A percentile compares a stretch with the other conserved stretches of the same genome.
These are phyloP conservation scores for Aphidius ervi DNA, from an alignment of 1,140 invertebrate species.

Conservation along the genomic window DNA sequence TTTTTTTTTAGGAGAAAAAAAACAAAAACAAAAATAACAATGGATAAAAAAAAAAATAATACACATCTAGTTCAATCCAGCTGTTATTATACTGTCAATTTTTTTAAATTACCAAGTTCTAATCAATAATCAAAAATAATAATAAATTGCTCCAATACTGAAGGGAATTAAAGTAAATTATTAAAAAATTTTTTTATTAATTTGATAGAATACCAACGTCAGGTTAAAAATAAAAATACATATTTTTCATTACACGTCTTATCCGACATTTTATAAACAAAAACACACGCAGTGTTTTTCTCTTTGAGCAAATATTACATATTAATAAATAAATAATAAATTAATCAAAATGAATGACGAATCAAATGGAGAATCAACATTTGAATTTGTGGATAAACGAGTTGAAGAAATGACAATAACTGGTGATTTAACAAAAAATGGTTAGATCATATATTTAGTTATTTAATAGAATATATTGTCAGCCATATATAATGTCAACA, in stretches of 20 bases:
- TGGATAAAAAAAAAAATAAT: too few relatives aligned
- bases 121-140: too few relatives aligned
- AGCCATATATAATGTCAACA: neutral
- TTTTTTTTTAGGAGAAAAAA: too few relatives aligned
- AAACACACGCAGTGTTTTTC: neutral
- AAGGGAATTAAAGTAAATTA: too few relatives aligned
- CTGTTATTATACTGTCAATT: too few relatives aligned
- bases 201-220: too few relatives aligned
- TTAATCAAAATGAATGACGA: constrained; percentile 48
- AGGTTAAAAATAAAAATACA: too few relatives aligned
- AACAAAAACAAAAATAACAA: too few relatives aligned
- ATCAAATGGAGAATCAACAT: constrained; percentile 54
- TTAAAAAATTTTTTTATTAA: too few relatives aligned
- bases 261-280: constrained; percentile 24
- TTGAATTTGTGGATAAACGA: constrained; percentile 54
- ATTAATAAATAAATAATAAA: neutral
- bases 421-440: constrained; percentile 39
- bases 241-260: neutral
- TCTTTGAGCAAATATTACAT: neutral
- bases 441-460: constrained; percentile 34
- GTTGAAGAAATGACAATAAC: constrained; percentile 36
- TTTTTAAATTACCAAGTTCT: too few relatives aligned
- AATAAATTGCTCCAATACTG: too few relatives aligned
- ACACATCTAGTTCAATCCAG: too few relatives aligned
- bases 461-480: neutral